Evolutionary conservation across 1,140 invertebrate genomes (phyloP).

Genomic region (Drosophila sulfurigaster): DNA sequence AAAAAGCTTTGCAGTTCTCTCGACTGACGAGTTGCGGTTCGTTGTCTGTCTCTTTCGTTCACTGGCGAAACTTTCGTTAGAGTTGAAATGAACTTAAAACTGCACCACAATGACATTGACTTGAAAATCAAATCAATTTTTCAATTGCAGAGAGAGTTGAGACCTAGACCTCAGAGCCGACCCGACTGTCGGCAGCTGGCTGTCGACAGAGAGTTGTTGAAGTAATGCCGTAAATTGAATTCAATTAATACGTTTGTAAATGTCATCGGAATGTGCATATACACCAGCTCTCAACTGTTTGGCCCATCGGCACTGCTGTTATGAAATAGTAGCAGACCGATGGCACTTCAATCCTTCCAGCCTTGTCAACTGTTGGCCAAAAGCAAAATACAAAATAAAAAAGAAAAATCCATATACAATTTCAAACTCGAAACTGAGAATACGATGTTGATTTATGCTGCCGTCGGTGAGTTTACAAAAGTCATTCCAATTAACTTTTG

Average conservation of each 20-base stretch:
- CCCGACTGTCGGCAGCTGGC: not conserved
- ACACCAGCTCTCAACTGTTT: conserved; percentile 19
- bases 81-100: conserved; percentile 11
- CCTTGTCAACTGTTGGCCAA: not conserved
- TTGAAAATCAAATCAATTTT: conserved; percentile 67
- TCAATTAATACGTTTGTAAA: conserved; percentile 73
- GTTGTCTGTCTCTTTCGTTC: not conserved
- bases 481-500: conserved; percentile 14
- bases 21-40: conserved; percentile 22
- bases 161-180: conserved; percentile 4
- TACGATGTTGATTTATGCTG: conserved; percentile 17
- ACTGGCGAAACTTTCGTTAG: not conserved
- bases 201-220: conserved; percentile 11
- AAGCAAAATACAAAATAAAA: not conserved
- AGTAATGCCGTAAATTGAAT: conserved; percentile 60
- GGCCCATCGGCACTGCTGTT: conserved; percentile 3
- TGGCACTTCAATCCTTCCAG: conserved; percentile 2
- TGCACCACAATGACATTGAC: conserved; percentile 50
- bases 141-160: conserved; percentile 16
- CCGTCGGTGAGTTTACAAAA: not conserved
- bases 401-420: not conserved
- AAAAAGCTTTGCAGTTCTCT: not conserved
- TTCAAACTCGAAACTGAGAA: not conserved
- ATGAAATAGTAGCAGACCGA: conserved; percentile 20
- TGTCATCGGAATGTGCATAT: conserved; percentile 44